Percentiles rank a stretch among this genome's conserved stretches.
Conservation (phyloP, 1,140 invertebrate genomes). For the Atta cephalotes region DNA sequence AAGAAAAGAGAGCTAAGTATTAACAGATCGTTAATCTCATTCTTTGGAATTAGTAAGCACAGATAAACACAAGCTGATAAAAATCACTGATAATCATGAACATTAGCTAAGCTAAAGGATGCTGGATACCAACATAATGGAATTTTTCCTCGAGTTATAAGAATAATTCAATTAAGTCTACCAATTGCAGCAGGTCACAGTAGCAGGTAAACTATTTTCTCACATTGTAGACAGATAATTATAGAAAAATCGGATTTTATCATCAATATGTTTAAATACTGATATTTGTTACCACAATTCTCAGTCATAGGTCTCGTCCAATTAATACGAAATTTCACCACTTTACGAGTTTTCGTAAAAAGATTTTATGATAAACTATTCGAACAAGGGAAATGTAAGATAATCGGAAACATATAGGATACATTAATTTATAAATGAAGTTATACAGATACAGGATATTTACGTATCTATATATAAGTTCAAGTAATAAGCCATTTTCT, state of each 20-base stretch:
- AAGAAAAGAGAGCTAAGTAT: conserved; percentile 1
- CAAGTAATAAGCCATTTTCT: conserved; percentile 67
- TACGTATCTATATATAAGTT: conserved; percentile 43
- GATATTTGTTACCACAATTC: conserved; percentile 25
- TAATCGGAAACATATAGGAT: conserved; percentile 79
- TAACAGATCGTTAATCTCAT: conserved; percentile 3
- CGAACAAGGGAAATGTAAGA: conserved; percentile 69
- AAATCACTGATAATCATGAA: conserved; percentile 7
- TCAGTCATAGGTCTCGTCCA: conserved; percentile 30
- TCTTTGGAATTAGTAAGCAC: conserved; percentile 10
- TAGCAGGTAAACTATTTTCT: conserved; percentile 14
- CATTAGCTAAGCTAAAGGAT: background rate
- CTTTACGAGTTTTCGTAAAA: conserved; percentile 43
- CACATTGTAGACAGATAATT: background rate
- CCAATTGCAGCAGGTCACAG: background rate
- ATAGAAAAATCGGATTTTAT: conserved; percentile 13
- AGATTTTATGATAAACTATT: conserved; percentile 44
- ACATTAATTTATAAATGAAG: conserved; percentile 43
- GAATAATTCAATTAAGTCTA: background rate
- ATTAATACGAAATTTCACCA: conserved; percentile 9
- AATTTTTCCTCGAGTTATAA: conserved; percentile 31
- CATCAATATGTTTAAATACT: background rate
- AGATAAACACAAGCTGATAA: conserved; percentile 15
- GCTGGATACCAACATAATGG: background rate
- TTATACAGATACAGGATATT: conserved; percentile 4